Evolutionary conservation across 2,797 vertebrate species (phyloP).

Genomic region (Bovichtus variegatus): DNA sequence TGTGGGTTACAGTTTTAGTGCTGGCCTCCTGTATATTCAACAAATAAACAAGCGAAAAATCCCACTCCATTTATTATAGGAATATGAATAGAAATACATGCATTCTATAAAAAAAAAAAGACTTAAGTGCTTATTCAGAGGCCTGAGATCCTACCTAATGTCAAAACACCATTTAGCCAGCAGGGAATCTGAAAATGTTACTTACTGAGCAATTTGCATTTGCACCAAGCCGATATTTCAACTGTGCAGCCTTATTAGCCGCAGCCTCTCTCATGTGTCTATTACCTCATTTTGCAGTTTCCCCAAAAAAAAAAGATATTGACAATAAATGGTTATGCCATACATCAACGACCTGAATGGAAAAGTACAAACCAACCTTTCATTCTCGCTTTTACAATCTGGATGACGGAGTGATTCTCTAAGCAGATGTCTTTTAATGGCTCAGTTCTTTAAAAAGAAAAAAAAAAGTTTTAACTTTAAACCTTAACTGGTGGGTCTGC

Average conservation of each 20-base stretch:
- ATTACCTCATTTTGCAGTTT: slow-evolving; percentile 16
- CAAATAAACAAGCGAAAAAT: background rate
- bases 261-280: background rate
- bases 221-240: background rate
- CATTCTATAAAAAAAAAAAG: background rate
- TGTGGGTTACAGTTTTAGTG: background rate
- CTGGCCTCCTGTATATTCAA: background rate
- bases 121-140: background rate
- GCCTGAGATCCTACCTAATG: background rate
- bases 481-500: slow-evolving; percentile 2
- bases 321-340: background rate
- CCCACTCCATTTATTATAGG: too few relatives aligned
- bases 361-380: slow-evolving; percentile 3
- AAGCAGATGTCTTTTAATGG: slow-evolving; percentile 22
- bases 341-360: background rate
- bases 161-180: background rate
- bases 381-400: slow-evolving; percentile 11
- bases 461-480: too few relatives aligned
- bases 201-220: background rate
- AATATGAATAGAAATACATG: background rate
- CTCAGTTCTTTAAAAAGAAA: background rate
- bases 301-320: background rate
- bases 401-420: slow-evolving; percentile 11
- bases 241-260: background rate
- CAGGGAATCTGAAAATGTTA: background rate